phyloP scores from a whole-genome alignment of 2,113 vertebrate genomes.

The Colossoma macropomum region DNA sequence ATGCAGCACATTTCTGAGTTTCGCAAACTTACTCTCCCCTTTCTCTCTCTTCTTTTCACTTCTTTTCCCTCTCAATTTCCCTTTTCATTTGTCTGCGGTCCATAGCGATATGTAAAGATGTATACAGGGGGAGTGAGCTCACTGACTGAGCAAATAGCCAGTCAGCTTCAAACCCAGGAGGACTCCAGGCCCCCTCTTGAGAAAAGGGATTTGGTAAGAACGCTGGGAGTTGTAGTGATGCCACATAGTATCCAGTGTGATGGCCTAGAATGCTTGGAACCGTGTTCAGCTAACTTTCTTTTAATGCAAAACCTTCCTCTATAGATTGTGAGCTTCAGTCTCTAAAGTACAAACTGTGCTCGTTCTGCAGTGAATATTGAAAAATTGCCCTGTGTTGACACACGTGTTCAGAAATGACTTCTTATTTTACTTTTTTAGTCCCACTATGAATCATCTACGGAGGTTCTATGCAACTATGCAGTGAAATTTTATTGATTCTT shows the following conservation, averaged over 20 bases:
- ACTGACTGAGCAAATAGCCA: constrained; percentile 96
- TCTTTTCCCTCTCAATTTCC: constrained; percentile 12
- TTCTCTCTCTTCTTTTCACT: neutral
- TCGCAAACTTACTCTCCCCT: neutral
- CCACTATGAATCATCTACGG: neutral
- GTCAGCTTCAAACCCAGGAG: constrained; percentile 92
- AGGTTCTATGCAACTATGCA: no score
- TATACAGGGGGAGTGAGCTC: constrained; percentile 96
- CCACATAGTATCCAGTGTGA: neutral
- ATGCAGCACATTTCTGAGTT: neutral
- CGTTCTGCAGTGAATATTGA: neutral
- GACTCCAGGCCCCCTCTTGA: constrained; percentile 87
- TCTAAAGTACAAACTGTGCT: neutral
- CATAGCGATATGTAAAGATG: constrained; percentile 94
- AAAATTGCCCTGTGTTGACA: neutral
- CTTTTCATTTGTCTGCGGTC: constrained; percentile 51
- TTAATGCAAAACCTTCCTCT: neutral
- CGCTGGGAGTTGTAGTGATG: constrained; percentile 37
- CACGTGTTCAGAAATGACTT: neutral
- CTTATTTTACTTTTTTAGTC: neutral
- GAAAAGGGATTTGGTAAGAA: constrained; percentile 95
- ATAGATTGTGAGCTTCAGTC: neutral
- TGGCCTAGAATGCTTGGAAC: neutral
- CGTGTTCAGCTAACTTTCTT: neutral
- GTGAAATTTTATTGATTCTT: no score